Base-by-base conservation (phyloP, 2,797 vertebrate genomes). In the Buceros bicornis region DNA sequence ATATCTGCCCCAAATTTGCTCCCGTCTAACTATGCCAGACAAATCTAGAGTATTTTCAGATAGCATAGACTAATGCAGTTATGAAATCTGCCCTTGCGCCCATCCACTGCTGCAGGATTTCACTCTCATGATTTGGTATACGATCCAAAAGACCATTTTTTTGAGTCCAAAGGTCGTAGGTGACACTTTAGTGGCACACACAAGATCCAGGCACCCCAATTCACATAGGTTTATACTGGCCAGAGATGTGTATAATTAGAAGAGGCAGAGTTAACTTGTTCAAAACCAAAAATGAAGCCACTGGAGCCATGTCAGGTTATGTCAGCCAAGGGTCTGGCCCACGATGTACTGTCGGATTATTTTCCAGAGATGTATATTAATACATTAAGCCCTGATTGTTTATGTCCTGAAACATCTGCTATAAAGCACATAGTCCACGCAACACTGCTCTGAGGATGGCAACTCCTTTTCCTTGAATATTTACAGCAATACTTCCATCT, bases 271-370 rank as follows among this genome's bases (percentile, higher is more conserved):
- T 42, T 73, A 84, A 72, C 35, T 76, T 83, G 58, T 82, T 93
- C 77, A 89, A 89, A 95, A 84, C 51, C 48, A 53, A 73, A 72
- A 94, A 90, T 40, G 15, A 91, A 90, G 66, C 60, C 87, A 88
- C 57, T 53, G 56, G 40, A 93, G 60, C 22, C 45, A 35, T 5
- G 16, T 72, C 57, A 69, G 19, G 29, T 87, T 70, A 62, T 79
- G 58, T 66, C 87, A 93, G 79, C 69, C 82, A 88, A 89, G 50
- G 64, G 69, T 71, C 66, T 84, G 48, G 62, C 28, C 73, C 33
- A n/a, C 60, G 37, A 91, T 57, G 54, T 62, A 70, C 40, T 70
- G 70, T 28, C 0, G 13, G 70, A 64, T 66, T 87, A 70, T 88
- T 81, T 93, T 69, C 12, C 87, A 95, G 56, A 90, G 70, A 83